Base-by-base conservation (phyloP, 2,888 invertebrate genomes). In the Cephus sareptanus region DNA sequence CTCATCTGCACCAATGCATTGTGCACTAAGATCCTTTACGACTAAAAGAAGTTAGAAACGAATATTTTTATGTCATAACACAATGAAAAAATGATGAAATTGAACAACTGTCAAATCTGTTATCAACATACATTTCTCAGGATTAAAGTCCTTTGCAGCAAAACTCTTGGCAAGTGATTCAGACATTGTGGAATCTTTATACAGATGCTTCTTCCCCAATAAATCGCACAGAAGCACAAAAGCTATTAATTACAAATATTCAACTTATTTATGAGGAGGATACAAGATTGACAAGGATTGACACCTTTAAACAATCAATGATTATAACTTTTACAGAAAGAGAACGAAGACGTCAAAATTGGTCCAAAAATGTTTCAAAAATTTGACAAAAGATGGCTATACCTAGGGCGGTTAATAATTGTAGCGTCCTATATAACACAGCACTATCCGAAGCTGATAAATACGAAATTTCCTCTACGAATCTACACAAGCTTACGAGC, bases 1-100 rank as follows among this genome's bases (percentile, higher is more conserved):
- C 92, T 97, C 97, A 88, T 95, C 95, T 76, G 97, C 97, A 80
- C 97, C 97, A 86, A 97, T 95, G 91, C 97, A 97, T 89, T 96
- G 96, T 84, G 95, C 95, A 37, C 97, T 96, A 85, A 97, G 92
- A 86, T 97, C 96, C 91, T 96, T 96, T 9, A 98, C 97, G 92
- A 96, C 94, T 94, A 40, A 34, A 71, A 73, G 11, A 73, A 40
- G 68, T 30, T 71, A 34, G 12, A 77, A 30, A 77, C 56, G 37
- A 13, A 56, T 37, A 35, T 31, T 75, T 40, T 12, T 76, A 79
- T 76, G 12, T 12, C 33, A 23, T 12, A 73, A n/a, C n/a, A 34
- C n/a, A 70, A 12, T 75, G 76, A 23, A 76, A 77, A 70, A 76
- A 74, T 74, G 15, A 76, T 73, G 34, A 69, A 15, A 77, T 79